These are phyloP conservation scores for Heliconius congener DNA, from an alignment of 1,140 invertebrate species.

Conservation along the genomic window DNA sequence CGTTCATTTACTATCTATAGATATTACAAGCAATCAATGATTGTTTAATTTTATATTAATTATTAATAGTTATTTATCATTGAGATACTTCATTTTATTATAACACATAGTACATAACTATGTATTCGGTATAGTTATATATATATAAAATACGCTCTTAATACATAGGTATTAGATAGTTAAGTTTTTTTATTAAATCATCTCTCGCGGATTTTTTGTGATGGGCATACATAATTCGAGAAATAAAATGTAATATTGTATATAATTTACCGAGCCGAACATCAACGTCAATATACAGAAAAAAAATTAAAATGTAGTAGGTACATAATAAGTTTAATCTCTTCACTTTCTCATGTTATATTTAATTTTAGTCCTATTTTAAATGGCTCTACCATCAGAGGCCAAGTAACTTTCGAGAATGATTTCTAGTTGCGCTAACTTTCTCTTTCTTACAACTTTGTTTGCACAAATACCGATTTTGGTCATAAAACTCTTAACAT, in stretches of 20 bases:
- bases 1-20: background rate
- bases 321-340: background rate
- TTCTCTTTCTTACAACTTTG: constrained; percentile 28
- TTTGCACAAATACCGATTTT: constrained; percentile 1
- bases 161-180: no score
- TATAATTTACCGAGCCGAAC: no score
- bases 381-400: constrained; percentile 25
- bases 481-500: constrained; percentile 14
- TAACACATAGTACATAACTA: no score
- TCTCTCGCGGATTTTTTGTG: no score
- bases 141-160: no score
- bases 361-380: constrained; percentile 18
- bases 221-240: no score
- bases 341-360: constrained; percentile 1
- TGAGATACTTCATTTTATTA: no score
- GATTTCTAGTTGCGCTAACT: constrained; percentile 28
- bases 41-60: no score
- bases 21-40: background rate
- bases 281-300: background rate
- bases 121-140: no score
- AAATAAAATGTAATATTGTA: no score
- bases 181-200: background rate
- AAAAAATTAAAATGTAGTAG: background rate
- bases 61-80: no score
- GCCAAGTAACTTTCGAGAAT: constrained; percentile 29